These are phyloP conservation scores for Drosophila borealis DNA, from an alignment of 2,888 invertebrate genomes.

Conservation along the genomic window DNA sequence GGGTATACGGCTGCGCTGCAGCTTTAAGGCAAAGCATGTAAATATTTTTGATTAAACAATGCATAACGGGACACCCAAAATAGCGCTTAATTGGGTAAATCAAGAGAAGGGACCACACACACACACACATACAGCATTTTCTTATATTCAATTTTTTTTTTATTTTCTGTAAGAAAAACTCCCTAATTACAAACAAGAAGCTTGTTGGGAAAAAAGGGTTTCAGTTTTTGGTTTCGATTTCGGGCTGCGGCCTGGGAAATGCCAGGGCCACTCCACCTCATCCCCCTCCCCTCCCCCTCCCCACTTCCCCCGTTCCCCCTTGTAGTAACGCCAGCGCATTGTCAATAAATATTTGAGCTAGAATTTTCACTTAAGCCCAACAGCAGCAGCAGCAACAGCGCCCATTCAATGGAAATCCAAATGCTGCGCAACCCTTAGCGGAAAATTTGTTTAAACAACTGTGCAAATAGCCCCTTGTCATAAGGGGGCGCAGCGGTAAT, in stretches of 20 bases:
- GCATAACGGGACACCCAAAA: slow-evolving; percentile 49
- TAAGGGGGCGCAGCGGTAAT: slow-evolving; percentile 15
- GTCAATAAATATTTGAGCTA: slow-evolving; percentile 65
- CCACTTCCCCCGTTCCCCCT: no score
- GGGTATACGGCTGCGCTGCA: neutral
- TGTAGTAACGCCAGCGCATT: slow-evolving; percentile 36
- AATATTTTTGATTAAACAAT: slow-evolving; percentile 29
- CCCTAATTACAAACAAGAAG: slow-evolving; percentile 58
- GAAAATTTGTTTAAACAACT: slow-evolving; percentile 74
- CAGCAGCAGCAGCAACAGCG: slow-evolving; percentile 23
- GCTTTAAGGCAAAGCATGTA: slow-evolving; percentile 5
- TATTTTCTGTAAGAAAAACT: slow-evolving; percentile 21
- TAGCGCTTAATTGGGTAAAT: slow-evolving; percentile 36
- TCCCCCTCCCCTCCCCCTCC: neutral
- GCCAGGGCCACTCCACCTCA: neutral
- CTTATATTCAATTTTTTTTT: neutral
- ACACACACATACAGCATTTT: neutral
- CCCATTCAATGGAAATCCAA: slow-evolving; percentile 26
- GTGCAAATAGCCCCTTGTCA: slow-evolving; percentile 56
- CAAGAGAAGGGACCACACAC: neutral
- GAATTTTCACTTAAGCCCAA: slow-evolving; percentile 65
- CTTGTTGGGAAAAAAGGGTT: slow-evolving; percentile 13
- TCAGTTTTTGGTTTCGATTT: slow-evolving; percentile 11
- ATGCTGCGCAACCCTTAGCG: slow-evolving; percentile 50
- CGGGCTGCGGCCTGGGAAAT: slow-evolving; percentile 10